Conservation (phyloP, 2,888 invertebrate species). For the Pyrochroa serraticornis region DNA sequence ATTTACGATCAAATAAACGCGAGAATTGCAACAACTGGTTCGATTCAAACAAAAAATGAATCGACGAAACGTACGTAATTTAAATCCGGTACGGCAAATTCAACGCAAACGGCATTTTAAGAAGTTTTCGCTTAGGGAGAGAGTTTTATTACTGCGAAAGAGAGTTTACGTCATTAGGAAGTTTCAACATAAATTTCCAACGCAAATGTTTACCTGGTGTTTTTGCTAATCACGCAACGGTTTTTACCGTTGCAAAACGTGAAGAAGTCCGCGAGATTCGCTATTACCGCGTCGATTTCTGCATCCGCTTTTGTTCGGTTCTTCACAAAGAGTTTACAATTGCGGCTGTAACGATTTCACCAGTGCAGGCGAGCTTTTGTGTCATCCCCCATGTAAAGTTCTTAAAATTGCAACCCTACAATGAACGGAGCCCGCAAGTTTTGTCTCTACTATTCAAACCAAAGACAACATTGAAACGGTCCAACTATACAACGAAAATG, state of each 20-base stretch:
- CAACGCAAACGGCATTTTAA: no score
- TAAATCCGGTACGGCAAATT: no score
- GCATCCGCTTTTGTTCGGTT: not conserved
- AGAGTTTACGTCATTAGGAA: no score
- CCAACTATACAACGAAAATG: no score
- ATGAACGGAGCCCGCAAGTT: not conserved
- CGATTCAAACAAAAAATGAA: not conserved
- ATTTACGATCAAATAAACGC: not conserved
- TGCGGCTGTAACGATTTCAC: slow-evolving; percentile 2
- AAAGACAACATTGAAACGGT: not conserved
- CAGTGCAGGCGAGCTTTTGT: no score
- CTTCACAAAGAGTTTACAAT: not conserved
- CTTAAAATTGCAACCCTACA: slow-evolving; percentile 4
- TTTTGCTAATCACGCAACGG: no score
- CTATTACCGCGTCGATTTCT: not conserved
- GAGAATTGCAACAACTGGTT: no score
- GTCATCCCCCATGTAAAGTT: not conserved
- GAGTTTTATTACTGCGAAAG: no score
- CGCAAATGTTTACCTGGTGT: no score
- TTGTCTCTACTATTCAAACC: not conserved
- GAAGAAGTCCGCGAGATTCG: not conserved
- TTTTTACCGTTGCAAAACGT: not conserved
- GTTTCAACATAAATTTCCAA: no score
- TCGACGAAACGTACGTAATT: not conserved
- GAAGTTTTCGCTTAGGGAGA: no score